These are phyloP conservation scores for Prionailurus bengalensis DNA, from an alignment of 2,113 vertebrate species.

Conservation along the genomic window DNA sequence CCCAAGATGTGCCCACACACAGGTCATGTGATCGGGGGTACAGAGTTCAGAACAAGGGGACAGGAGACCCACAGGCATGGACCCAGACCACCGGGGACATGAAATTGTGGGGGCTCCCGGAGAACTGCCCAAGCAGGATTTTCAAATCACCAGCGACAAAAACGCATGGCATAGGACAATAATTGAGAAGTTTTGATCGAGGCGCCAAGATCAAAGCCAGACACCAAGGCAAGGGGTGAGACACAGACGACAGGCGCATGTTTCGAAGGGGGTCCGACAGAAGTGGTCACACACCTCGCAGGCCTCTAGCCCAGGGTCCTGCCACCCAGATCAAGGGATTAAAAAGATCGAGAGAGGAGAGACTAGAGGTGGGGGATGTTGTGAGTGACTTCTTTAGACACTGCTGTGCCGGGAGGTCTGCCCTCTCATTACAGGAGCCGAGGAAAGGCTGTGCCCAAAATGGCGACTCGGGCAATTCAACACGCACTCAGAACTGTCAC, in stretches of 20 bases:
- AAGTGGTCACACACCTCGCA: background rate
- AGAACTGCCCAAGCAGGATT: background rate
- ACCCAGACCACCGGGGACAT: background rate
- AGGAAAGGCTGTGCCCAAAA: background rate
- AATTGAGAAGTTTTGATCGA: background rate
- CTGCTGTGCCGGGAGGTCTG: background rate
- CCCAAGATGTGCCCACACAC: background rate
- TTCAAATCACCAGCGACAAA: constrained; percentile 27
- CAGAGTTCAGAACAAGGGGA: background rate
- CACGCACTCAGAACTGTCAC: background rate
- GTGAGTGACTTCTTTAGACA: background rate
- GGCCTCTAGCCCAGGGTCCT: background rate
- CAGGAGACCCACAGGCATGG: background rate
- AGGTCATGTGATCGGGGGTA: background rate
- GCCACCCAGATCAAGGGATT: background rate
- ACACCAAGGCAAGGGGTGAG: background rate
- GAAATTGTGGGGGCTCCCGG: background rate
- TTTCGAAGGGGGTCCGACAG: background rate
- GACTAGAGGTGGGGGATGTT: background rate
- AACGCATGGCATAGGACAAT: background rate
- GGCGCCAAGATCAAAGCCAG: background rate
- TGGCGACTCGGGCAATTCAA: background rate
- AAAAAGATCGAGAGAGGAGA: background rate
- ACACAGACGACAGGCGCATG: too few species aligned
- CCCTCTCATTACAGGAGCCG: background rate